Base-by-base conservation (phyloP, 2,888 invertebrate species). In the Heteromyza rotundicornis region DNA sequence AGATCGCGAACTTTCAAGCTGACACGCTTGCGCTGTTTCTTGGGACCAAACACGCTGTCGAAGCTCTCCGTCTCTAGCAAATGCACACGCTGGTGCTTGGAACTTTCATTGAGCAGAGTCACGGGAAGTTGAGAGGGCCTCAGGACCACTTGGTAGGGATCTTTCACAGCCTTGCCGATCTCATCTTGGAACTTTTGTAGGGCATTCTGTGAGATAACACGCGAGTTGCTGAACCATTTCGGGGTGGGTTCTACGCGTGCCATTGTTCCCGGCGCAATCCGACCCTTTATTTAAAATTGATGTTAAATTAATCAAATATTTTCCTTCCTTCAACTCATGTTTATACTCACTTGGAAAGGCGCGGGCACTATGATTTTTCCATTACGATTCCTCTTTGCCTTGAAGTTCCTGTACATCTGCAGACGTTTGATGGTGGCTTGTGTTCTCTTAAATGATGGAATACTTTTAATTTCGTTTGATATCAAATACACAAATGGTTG, bases 211-310 rank as follows among this genome's bases (percentile, higher is more conserved):
- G 96, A 92, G 70, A 99, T 95, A 0, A 99, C 97, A 66, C 97
- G 88, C 0, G 98, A 97, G 81, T 99, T 99, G 16, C 98, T 97
- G 83, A 99, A 99, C 99, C 99, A 99, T 81, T 93, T 95, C 74
- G 96, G 94, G 71, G 95, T 97, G 1, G 99, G 99, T 84, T 98
- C 99, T 0, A 99, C 95, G 63, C 98, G 87, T 27, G 98, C 95
- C 79, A 92, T 89, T 1, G 95, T 91, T 22, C 99, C 99, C 32
- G 96, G 90, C 14, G 92, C 85, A 20, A 96, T 84, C 84, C 90
- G 90, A 51, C 92, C 92, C 88, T 82, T 59, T 54, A 57, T 5
- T 23, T 44, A 57, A 54, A n/a, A 59, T 35, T 32, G n/a, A 44
- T 23, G 1, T 17, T n/a, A n/a, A 36, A 32, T 62, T 22, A 20